Evolutionary conservation across 2,888 invertebrate genomes (phyloP).

Genomic region (Oasisia sp.): DNA sequence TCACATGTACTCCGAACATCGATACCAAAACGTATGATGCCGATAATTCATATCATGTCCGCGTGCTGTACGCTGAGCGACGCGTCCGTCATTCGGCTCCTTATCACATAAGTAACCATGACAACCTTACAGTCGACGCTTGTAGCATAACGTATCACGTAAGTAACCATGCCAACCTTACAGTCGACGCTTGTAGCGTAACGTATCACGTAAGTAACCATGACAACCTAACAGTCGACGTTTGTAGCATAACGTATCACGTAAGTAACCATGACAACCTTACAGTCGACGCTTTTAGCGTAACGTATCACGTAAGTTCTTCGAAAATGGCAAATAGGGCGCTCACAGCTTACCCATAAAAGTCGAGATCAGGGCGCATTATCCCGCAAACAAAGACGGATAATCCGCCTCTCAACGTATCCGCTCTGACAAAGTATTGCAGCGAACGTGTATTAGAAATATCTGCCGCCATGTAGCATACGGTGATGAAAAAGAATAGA

Average conservation of each 20-base stretch:
- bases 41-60: not conserved
- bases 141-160: not conserved
- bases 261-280: not conserved
- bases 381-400: not conserved
- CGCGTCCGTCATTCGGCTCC: not conserved
- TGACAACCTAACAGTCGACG: not conserved
- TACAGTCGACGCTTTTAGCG: not conserved
- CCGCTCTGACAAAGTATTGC: too few relatives aligned
- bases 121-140: not conserved
- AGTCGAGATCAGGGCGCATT: not conserved
- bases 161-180: not conserved
- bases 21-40: not conserved
- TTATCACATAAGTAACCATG: not conserved
- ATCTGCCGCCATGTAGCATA: too few relatives aligned
- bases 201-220: not conserved
- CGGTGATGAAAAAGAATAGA: too few relatives aligned
- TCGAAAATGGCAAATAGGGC: too few relatives aligned
- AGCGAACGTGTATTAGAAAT: too few relatives aligned
- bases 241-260: not conserved
- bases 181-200: not conserved
- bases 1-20: not conserved
- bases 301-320: not conserved
- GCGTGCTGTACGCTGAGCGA: not conserved
- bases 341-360: not conserved
- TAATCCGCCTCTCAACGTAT: not conserved